Conservation (phyloP, 2,888 invertebrate genomes). For the Xylocampa areola region DNA sequence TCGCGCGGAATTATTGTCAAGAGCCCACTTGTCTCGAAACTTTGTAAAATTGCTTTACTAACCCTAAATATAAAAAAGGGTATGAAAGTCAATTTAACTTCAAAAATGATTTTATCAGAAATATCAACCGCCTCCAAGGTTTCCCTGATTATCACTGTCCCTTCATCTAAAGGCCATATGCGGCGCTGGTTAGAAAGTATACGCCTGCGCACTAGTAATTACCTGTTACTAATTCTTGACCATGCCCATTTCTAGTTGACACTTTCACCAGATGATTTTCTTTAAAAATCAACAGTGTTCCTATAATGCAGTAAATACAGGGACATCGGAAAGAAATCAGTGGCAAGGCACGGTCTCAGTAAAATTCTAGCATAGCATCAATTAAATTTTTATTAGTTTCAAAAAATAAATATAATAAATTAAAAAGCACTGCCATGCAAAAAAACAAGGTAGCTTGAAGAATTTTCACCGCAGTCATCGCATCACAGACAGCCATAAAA, state of each 20-base stretch:
- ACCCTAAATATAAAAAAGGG: background rate
- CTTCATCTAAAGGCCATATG: conserved; percentile 43
- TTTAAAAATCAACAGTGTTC: background rate
- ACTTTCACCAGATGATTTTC: conserved; percentile 31
- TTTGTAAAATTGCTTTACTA: conserved; percentile 4
- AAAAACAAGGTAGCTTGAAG: too few species aligned
- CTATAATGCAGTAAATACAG: too few species aligned
- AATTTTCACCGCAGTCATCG: too few species aligned
- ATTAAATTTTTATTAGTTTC: too few species aligned
- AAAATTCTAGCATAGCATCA: too few species aligned
- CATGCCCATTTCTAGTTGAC: conserved; percentile 11
- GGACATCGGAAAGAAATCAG: too few species aligned
- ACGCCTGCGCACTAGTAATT: conserved; percentile 39
- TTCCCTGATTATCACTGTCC: conserved; percentile 31
- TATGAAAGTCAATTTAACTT: conserved; percentile 1
- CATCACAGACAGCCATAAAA: too few species aligned
- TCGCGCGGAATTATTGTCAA: too few species aligned
- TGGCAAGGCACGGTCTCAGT: too few species aligned
- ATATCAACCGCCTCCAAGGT: conserved; percentile 8
- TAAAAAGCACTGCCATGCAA: too few species aligned
- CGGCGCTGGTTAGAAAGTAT: conserved; percentile 35
- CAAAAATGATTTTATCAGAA: conserved; percentile 26
- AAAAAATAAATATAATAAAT: too few species aligned
- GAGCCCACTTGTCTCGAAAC: too few species aligned
- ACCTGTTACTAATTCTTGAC: conserved; percentile 28